A percentile compares a stretch with the other conserved stretches of the same genome.
Conservation (phyloP, 2,797 vertebrate species). For the Lycodopsis pacificus region DNA sequence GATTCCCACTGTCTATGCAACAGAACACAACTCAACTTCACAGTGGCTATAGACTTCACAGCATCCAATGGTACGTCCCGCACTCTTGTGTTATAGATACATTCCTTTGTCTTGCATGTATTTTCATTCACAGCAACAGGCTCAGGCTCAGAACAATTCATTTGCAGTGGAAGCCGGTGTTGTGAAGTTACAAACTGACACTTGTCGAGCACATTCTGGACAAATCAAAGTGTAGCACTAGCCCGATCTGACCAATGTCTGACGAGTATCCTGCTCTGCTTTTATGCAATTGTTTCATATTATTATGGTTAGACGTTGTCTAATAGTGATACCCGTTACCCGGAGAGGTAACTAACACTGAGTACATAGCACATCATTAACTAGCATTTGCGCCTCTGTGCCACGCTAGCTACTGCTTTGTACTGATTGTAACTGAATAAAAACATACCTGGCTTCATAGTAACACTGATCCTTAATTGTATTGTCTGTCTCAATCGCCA, state of each 20-base stretch:
- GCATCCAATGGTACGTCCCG: conserved; percentile 93
- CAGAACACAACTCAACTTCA: conserved; percentile 98
- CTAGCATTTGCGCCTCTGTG: too few relatives aligned
- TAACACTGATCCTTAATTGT: not conserved
- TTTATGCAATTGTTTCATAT: too few relatives aligned
- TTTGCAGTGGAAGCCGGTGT: not conserved
- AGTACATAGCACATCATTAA: too few relatives aligned
- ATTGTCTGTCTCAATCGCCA: not conserved
- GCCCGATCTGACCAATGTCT: not conserved
- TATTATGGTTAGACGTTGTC: too few relatives aligned
- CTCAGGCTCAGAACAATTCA: too few relatives aligned
- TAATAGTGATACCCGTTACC: too few relatives aligned
- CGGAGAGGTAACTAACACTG: too few relatives aligned
- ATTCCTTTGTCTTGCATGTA: not conserved
- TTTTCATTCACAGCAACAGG: not conserved
- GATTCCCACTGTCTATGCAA: conserved; percentile 42
- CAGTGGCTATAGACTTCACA: conserved; percentile 97
- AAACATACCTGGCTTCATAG: too few relatives aligned
- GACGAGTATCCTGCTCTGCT: too few relatives aligned
- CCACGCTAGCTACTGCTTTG: too few relatives aligned
- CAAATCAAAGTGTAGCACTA: too few relatives aligned
- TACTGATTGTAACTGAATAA: too few relatives aligned
- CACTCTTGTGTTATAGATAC: not conserved
- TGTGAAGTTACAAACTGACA: not conserved
- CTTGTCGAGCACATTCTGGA: not conserved